Conservation (phyloP, 2,797 vertebrate species). For the Avahi laniger region DNA sequence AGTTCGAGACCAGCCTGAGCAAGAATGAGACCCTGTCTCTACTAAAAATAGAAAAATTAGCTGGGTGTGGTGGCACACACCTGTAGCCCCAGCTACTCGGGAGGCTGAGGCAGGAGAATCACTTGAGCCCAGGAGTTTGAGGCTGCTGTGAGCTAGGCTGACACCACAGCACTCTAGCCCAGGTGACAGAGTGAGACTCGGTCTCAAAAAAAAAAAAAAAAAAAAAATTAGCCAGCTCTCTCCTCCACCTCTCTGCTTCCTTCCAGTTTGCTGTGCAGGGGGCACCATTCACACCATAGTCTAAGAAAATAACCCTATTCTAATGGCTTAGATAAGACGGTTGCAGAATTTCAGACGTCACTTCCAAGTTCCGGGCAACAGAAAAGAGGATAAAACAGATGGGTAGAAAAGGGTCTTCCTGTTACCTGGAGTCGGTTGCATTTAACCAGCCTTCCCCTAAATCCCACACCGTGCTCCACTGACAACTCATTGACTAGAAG, state of each 20-base stretch:
- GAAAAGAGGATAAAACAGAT: background rate
- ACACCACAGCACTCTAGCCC: no score
- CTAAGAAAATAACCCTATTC: background rate
- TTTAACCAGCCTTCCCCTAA: background rate
- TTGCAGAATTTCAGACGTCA: background rate
- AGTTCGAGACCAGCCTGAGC: no score
- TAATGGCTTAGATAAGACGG: background rate
- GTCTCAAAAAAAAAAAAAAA: no score
- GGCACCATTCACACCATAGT: background rate
- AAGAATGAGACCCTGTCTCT: no score
- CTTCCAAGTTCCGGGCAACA: background rate
- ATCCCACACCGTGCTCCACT: background rate
- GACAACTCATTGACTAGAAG: background rate
- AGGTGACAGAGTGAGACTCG: no score
- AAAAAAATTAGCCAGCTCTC: background rate
- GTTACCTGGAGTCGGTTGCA: background rate
- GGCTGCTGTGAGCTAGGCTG: no score
- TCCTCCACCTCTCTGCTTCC: background rate
- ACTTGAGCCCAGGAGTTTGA: no score
- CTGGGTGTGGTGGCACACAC: no score
- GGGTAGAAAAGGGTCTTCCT: background rate
- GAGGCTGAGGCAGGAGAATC: no score
- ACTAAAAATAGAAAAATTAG: no score
- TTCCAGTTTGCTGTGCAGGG: background rate
- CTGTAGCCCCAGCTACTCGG: no score